Percentiles rank a stretch among this genome's conserved stretches.
These are phyloP conservation scores for Apodemus sylvaticus DNA, from an alignment of 2,113 vertebrate species.

Conservation along the genomic window DNA sequence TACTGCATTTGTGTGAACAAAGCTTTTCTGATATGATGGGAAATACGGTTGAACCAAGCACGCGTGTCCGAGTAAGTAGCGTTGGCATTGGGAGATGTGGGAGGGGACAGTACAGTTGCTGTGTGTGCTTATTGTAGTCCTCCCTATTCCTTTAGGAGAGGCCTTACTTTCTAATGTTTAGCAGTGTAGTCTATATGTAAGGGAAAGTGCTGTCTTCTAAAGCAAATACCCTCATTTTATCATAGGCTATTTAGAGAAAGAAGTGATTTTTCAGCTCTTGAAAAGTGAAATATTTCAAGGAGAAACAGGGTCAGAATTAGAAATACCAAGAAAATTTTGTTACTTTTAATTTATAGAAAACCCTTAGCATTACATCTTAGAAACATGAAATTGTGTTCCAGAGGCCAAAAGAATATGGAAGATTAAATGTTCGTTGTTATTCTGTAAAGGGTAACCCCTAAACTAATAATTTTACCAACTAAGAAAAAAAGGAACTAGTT, in stretches of 20 bases:
- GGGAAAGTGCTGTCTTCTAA: conserved; percentile 60
- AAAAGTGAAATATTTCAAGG: conserved; percentile 54
- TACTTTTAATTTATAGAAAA: conserved; percentile 1
- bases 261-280: conserved; percentile 48
- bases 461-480: conserved; percentile 23
- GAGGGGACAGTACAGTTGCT: neutral
- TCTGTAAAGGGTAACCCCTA: conserved; percentile 5
- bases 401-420: conserved; percentile 16
- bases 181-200: conserved; percentile 48
- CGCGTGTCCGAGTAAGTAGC: conserved; percentile 92
- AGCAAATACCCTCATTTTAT: neutral
- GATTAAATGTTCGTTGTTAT: neutral
- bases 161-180: conserved; percentile 49
- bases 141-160: neutral
- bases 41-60: conserved; percentile 92
- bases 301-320: conserved; percentile 29
- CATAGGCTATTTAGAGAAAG: conserved; percentile 41
- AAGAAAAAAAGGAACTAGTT: neutral
- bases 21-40: conserved; percentile 98
- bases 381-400: conserved; percentile 55
- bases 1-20: conserved; percentile 97
- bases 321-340: neutral
- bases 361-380: neutral
- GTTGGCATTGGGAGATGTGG: neutral
- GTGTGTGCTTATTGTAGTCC: neutral